Base-by-base conservation (phyloP, 2,797 vertebrate species). In the Psittacula derbiana region DNA sequence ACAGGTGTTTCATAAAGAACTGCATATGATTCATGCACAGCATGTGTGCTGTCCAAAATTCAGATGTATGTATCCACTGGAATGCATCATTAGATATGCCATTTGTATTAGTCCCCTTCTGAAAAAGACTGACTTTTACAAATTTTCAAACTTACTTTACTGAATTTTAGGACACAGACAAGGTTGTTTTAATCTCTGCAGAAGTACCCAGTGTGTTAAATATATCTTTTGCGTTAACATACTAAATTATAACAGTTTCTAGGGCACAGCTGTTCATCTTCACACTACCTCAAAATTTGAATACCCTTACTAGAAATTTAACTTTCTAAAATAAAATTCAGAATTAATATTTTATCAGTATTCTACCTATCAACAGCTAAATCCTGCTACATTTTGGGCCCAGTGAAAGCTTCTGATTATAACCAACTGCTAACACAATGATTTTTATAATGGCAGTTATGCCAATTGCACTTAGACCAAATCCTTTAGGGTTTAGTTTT, bases 401-500 rank as follows among this genome's bases (percentile, higher is more conserved):
- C 88, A 95, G 88, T 95, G 94, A 96, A 97, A 74, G 87, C 2
- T 4, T 83, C 41, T 95, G 80, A 93, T 94, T 71, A 73, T 88
- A 95, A 96, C 73, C 97, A 97, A 98, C 92, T 95, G 90, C 75
- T 95, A 93, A 82, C 70, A 82, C 70, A 95, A 93, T 90, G 73
- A 82, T 70, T 96, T 96, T 95, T 96, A 95, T 90, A 97, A 84
- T 67, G 75, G 92, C 83, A 91, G 86, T 96, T 96, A 96, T 86
- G 72, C 79, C 95, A 97, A 89, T 16, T 95, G 86, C 76, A 91
- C 88, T 96, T 85, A 80, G 73, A 95, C 67, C 55, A 96, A 97
- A 96, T 97, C 95, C 95, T 97, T 97, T 84, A 96, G 85, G 94
- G 87, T 98, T 96, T 88, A 83, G 69, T 96, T 97, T 96, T 97